Conservation (phyloP, 2,113 vertebrate genomes). For the Festucalex cinctus region DNA sequence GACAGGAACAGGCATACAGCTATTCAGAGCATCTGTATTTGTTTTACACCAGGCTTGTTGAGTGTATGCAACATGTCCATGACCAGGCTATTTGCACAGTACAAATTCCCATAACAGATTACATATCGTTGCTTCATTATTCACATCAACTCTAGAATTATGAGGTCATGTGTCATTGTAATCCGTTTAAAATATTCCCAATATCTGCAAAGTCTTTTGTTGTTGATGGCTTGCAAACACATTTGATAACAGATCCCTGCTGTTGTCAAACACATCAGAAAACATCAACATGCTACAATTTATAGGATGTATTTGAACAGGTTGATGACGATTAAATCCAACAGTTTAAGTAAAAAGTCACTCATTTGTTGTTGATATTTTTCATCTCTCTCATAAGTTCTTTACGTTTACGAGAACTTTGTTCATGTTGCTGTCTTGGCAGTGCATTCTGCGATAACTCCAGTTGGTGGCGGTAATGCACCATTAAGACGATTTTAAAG, state of each 20-base stretch:
- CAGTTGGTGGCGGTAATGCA: background rate
- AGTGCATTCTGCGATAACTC: background rate
- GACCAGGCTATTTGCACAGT: constrained; percentile 40
- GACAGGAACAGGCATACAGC: constrained; percentile 5
- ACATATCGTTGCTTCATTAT: constrained; percentile 40
- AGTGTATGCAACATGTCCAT: constrained; percentile 33
- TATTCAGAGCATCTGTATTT: constrained; percentile 25
- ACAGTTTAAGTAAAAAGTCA: too few relatives aligned
- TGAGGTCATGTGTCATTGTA: constrained; percentile 19
- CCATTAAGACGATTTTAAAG: background rate
- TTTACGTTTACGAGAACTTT: background rate
- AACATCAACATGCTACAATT: background rate
- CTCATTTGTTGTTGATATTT: too few relatives aligned
- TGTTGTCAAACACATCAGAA: constrained; percentile 31
- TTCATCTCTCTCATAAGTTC: constrained; percentile 1
- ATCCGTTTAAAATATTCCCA: constrained; percentile 31
- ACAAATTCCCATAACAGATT: constrained; percentile 40
- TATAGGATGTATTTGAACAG: too few relatives aligned
- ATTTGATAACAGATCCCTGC: constrained; percentile 33
- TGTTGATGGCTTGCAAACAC: constrained; percentile 24
- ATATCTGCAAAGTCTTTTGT: constrained; percentile 33
- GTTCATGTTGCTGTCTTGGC: background rate
- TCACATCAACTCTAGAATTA: constrained; percentile 30
- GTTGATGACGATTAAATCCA: too few relatives aligned
- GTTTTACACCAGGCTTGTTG: constrained; percentile 31